These are phyloP conservation scores for Cochlearius cochlearius DNA, from an alignment of 2,113 vertebrate species.

Conservation along the genomic window DNA sequence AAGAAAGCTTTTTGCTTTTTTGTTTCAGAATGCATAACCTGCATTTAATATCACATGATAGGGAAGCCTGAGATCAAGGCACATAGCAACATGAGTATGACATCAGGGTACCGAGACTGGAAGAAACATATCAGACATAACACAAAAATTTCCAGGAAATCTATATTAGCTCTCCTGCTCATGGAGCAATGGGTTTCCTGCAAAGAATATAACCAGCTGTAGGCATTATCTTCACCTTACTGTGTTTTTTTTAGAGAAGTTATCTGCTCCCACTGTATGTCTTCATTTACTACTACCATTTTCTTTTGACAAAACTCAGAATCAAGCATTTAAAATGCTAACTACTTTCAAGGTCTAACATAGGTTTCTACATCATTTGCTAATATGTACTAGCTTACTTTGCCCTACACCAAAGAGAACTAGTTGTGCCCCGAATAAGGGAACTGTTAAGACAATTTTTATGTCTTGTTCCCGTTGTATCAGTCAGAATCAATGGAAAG, in stretches of 20 bases:
- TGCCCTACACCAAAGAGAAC: background rate
- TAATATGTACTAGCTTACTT: background rate
- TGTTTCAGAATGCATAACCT: background rate
- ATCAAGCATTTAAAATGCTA: background rate
- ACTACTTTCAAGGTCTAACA: background rate
- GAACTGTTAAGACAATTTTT: background rate
- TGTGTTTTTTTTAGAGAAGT: background rate
- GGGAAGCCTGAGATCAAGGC: background rate
- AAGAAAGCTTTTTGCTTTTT: background rate
- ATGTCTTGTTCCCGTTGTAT: background rate
- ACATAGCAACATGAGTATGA: background rate
- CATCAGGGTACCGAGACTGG: accelerated
- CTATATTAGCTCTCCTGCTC: background rate
- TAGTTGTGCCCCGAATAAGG: background rate
- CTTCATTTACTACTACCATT: background rate
- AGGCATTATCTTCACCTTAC: background rate
- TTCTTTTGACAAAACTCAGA: background rate
- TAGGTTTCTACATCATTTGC: background rate
- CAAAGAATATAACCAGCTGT: background rate
- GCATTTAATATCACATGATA: background rate
- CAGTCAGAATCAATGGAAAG: background rate
- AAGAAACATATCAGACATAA: background rate
- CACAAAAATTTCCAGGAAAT: background rate
- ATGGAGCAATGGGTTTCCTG: background rate
- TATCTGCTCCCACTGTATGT: background rate